Percentiles rank a stretch among this genome's conserved stretches.
phyloP scores from a whole-genome alignment of 2,113 vertebrate species.

The Microtus pennsylvanicus region DNA sequence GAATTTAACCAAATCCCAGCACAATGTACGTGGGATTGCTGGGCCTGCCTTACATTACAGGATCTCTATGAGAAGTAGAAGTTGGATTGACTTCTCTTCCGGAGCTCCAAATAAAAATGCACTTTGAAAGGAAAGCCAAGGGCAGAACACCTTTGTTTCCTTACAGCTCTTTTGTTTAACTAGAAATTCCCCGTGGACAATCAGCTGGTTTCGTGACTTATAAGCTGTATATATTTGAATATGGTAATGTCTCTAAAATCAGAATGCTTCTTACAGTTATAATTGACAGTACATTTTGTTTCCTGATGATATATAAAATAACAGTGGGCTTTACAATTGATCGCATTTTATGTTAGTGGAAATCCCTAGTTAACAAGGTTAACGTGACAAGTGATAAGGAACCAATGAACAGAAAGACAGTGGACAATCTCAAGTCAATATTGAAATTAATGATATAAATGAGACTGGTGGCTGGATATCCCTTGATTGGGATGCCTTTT shows the following conservation, averaged over 20 bases:
- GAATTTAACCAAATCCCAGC: neutral
- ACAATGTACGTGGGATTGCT: neutral
- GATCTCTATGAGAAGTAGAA: neutral
- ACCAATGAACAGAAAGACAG: neutral
- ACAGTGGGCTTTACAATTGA: neutral
- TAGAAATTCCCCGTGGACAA: neutral
- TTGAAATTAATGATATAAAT: slow-evolving; percentile 1
- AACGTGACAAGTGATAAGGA: neutral
- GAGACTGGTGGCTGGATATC: neutral
- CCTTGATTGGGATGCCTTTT: neutral
- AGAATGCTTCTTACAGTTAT: neutral
- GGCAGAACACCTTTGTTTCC: neutral
- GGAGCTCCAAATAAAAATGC: neutral
- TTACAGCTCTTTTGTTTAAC: neutral
- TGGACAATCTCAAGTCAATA: neutral
- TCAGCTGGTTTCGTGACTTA: neutral
- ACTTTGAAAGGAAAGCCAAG: neutral
- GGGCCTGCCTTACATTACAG: neutral
- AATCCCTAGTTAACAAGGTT: neutral
- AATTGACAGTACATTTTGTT: neutral
- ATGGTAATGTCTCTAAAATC: neutral
- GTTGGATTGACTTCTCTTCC: neutral
- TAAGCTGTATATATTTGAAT: neutral
- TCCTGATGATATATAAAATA: slow-evolving; percentile 10
- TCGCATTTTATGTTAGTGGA: neutral